phyloP scores from a whole-genome alignment of 2,888 invertebrate genomes.

The Leptura quadrifasciata region DNA sequence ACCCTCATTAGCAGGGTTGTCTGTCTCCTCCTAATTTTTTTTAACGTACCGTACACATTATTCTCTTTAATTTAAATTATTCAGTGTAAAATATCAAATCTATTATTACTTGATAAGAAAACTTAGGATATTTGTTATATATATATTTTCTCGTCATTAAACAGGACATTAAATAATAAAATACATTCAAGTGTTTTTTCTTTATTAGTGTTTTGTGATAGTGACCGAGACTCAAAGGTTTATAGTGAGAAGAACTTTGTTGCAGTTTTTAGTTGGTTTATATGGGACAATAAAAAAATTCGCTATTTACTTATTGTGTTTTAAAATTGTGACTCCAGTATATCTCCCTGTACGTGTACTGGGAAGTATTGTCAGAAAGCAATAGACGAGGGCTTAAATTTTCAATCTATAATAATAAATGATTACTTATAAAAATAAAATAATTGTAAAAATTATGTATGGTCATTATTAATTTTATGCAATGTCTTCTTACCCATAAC shows the following conservation, averaged over 20 bases:
- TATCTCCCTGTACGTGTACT: slow-evolving; percentile 13
- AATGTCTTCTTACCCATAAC: slow-evolving; percentile 10
- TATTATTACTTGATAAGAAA: slow-evolving; percentile 59
- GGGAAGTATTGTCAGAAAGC: slow-evolving; percentile 17
- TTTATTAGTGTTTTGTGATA: slow-evolving; percentile 56
- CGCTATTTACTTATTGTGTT: slow-evolving; percentile 11
- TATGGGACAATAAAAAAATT: slow-evolving; percentile 26
- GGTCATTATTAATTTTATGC: slow-evolving; percentile 26
- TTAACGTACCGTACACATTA: slow-evolving; percentile 51
- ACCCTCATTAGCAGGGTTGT: slow-evolving; percentile 60
- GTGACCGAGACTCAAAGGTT: slow-evolving; percentile 46
- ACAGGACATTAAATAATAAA: slow-evolving; percentile 65
- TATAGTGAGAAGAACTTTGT: slow-evolving; percentile 38
- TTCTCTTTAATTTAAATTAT: slow-evolving; percentile 57
- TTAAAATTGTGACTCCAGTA: slow-evolving; percentile 15
- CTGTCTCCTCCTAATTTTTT: slow-evolving; percentile 59
- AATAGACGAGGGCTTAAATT: slow-evolving; percentile 17
- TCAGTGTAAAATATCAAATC: slow-evolving; percentile 62
- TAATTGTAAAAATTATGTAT: slow-evolving; percentile 21
- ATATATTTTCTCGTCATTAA: slow-evolving; percentile 62
- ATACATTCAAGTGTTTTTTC: slow-evolving; percentile 58
- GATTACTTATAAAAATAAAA: slow-evolving; percentile 20
- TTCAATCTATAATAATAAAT: background rate
- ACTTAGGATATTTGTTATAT: slow-evolving; percentile 62
- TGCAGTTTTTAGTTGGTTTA: slow-evolving; percentile 33